A percentile compares a stretch with the other conserved stretches of the same genome.
Evolutionary conservation across 2,113 vertebrate species (phyloP).

Genomic region (Lota lota): DNA sequence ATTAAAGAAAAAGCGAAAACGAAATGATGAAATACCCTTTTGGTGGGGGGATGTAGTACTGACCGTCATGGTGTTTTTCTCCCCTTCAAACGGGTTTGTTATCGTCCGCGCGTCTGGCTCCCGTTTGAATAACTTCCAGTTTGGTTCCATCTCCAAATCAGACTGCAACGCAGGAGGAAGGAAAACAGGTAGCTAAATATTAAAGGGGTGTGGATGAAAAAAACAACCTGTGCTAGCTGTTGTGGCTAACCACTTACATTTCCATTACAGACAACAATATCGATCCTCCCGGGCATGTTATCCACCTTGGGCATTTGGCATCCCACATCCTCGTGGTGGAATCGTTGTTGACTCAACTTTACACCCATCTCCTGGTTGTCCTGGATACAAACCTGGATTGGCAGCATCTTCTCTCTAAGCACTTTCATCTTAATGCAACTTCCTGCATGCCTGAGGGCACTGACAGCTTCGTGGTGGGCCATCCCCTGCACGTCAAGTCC

Average conservation of each 20-base stretch:
- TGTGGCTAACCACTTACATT: conserved; percentile 47
- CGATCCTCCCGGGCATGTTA: conserved; percentile 41
- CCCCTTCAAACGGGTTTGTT: conserved; percentile 27
- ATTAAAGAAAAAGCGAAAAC: neutral
- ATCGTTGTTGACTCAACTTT: conserved; percentile 16
- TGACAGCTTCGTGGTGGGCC: conserved; percentile 70
- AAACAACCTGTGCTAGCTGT: no score
- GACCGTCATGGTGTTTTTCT: conserved; percentile 74
- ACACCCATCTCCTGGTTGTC: conserved; percentile 5
- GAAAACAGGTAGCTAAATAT: conserved; percentile 4
- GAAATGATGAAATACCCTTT: neutral
- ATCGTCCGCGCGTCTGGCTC: conserved; percentile 50
- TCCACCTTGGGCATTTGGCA: conserved; percentile 4
- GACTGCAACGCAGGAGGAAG: conserved; percentile 33
- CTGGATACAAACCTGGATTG: neutral
- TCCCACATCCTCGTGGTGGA: neutral
- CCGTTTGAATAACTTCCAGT: conserved; percentile 25
- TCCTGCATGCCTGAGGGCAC: conserved; percentile 69
- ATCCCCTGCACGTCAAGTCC: conserved; percentile 64
- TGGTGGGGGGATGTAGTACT: conserved; percentile 35
- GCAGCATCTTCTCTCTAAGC: conserved; percentile 50
- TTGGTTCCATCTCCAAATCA: conserved; percentile 33
- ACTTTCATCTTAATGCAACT: conserved; percentile 73
- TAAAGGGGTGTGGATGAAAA: no score
- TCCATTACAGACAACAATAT: conserved; percentile 64